A percentile compares a stretch with the other conserved stretches of the same genome.
Evolutionary conservation across 2,888 invertebrate species (phyloP).

Genomic region (Parapristionchus giblindavisi): DNA sequence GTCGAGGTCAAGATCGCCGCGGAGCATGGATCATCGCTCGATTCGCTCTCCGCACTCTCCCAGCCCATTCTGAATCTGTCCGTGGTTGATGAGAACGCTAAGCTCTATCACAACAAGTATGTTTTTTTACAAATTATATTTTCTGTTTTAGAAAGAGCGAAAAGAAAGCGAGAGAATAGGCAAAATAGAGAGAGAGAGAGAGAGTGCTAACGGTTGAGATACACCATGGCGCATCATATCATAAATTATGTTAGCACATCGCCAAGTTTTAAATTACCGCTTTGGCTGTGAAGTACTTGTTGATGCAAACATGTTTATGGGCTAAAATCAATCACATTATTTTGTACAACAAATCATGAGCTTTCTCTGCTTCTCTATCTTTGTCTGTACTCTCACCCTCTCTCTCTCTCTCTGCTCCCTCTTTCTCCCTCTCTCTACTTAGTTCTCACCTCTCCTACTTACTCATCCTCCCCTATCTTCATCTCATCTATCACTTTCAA

Average conservation of each 20-base stretch:
- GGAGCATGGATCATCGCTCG: conserved; percentile 56
- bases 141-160: neutral
- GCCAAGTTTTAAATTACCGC: no score
- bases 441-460: conserved; percentile 1
- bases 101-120: conserved; percentile 52
- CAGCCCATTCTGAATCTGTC: conserved; percentile 49
- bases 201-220: neutral
- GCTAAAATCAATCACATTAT: no score
- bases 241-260: no score
- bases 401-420: conserved; percentile 4
- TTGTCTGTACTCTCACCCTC: neutral
- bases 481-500: neutral
- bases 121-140: neutral
- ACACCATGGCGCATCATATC: no score
- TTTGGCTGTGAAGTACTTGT: no score
- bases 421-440: neutral
- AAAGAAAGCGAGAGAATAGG: neutral
- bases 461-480: conserved; percentile 3
- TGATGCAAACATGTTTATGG: no score
- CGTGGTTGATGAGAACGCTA: conserved; percentile 45
- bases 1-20: conserved; percentile 56
- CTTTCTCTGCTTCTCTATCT: neutral
- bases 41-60: conserved; percentile 50
- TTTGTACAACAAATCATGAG: neutral
- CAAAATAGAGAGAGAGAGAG: neutral